Evolutionary conservation across 2,797 vertebrate species (phyloP), one percentile per base, ranked within the genome.

Genomic region (Anguilla anguilla): DNA sequence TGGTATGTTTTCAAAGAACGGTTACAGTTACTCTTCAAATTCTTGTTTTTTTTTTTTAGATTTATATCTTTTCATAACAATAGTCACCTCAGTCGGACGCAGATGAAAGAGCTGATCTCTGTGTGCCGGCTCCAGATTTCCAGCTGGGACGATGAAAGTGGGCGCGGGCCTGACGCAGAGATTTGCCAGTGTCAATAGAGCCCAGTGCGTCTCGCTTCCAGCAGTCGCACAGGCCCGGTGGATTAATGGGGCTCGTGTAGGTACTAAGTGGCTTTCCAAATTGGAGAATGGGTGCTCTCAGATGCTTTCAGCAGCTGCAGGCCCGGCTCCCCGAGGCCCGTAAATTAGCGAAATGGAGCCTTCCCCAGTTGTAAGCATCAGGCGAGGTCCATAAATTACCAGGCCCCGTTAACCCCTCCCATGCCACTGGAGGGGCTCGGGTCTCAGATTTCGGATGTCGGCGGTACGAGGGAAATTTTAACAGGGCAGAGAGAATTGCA

Each of bases 341-440:
- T 96, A 96, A 96, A 96, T 97, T 96, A 96, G 88, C 91, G 90
- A 92, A 95, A 94, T 95, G 94, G 95, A 95, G 93, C 92, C 92
- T 92, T 93, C 94, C 93, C 94, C 91, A 92, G 93, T 94, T 89
- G 92, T 94, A 91, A 91, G 92, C 94, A 93, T 94, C 93, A 93
- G 92, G 92, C 90, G 92, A 94, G 91, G 92, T 93, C 93, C 92
- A 94, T 97, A 96, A 97, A 96, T 96, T 94, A 95, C 90, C 77
- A 90, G 92, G 92, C 94, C 95, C 92, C 89, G 91, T 95, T 96
- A 96, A 96, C 94, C 94, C 95, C 94, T 94, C 90, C 86, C 91
- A 91, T 88, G 82, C 93, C 94, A 91, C 93, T 93, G 94, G 93
- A 91, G 93, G 94, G 89, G 92, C 91, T 91, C 90, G 91, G 94